Base-by-base conservation (phyloP, 1,140 invertebrate genomes). In the Anadara kagoshimensis region DNA sequence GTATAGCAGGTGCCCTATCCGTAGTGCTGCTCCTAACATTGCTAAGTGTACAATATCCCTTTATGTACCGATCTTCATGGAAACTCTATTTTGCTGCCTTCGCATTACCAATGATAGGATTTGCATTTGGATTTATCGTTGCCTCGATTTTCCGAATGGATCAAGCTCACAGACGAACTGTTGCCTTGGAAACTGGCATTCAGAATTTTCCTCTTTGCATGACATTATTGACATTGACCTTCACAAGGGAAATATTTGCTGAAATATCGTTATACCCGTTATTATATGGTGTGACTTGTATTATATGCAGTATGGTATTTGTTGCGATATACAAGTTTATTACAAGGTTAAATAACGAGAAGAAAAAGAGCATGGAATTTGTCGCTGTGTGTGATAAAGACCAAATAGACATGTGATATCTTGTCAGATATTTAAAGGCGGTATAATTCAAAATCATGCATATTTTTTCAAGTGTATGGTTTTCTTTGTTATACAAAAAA, bases 181-280 rank as follows among this genome's bases (percentile, higher is more conserved):
- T 90, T 58, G 86, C 87, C 18, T 86, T 90, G 36, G 90, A 90
- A 78, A 87, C 87, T 0, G 89, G 90, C 16, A 86, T 90, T 29
- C 90, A 90, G 53, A 90, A 90, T 78, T 84, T 90, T 20, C 79
- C 79, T 0, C 66, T 81, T 16, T 79, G 79, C 49, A 81, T 81
- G 77, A 81, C 77, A 41, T 49, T 81, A 18, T 53, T 79, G 26
- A 69, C 74, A 22, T 69, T 77, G 59, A 72, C 77, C 18, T 81
- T 75, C 49, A 59, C 69, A n/a, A 65, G 36, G 53, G 29, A 63
- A 5, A 62, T 64, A 57, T 70, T 78, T 47, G 73, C 73, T 0
- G 44, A 75, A 47, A 59, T 81, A 24, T 73, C 68, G 1, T 45
- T 77, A 54, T 78, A 73, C 62, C 78, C 80, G 1, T 49, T 82